Evolutionary conservation across 2,888 invertebrate species (phyloP).

Genomic region (Acrobasis consociella): DNA sequence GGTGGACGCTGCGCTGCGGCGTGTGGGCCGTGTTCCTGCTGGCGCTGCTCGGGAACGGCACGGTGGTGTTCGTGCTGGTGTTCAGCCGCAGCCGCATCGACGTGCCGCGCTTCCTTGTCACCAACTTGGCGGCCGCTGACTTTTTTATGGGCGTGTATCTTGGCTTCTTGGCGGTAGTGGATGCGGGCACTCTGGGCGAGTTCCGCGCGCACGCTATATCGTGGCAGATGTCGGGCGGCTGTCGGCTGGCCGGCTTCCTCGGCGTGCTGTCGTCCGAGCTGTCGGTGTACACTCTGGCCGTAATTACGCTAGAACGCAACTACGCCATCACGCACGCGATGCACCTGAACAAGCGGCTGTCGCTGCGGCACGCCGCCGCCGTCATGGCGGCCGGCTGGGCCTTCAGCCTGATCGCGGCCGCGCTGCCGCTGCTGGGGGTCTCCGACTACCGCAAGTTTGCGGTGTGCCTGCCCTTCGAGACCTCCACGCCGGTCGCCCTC

Average conservation of each 20-base stretch:
- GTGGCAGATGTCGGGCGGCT: slow-evolving; percentile 98
- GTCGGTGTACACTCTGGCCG: slow-evolving; percentile 97
- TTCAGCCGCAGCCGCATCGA: slow-evolving; percentile 97
- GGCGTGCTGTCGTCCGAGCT: slow-evolving; percentile 97
- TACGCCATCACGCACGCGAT: slow-evolving; percentile 99
- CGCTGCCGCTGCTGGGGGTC: slow-evolving; percentile 94
- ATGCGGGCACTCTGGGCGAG: slow-evolving; percentile 97
- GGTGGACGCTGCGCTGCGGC: slow-evolving; percentile 98
- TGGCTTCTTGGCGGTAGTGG: slow-evolving; percentile 96
- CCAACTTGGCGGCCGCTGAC: slow-evolving; percentile 98
- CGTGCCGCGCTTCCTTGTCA: slow-evolving; percentile 97
- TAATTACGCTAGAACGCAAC: slow-evolving; percentile 97
- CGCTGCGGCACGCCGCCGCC: slow-evolving; percentile 93
- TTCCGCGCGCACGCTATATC: slow-evolving; percentile 98
- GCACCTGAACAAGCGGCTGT: slow-evolving; percentile 97
- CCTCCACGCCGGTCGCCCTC: slow-evolving; percentile 88
- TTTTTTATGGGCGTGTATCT: slow-evolving; percentile 98
- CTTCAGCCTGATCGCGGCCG: slow-evolving; percentile 93
- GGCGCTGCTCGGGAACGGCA: slow-evolving; percentile 97
- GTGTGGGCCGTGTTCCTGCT: slow-evolving; percentile 98
- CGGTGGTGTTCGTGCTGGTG: slow-evolving; percentile 96
- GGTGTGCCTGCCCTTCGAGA: slow-evolving; percentile 97
- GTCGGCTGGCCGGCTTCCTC: slow-evolving; percentile 96
- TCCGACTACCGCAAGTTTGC: slow-evolving; percentile 98
- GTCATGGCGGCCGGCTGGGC: slow-evolving; percentile 97